phyloP scores from a whole-genome alignment of 1,140 invertebrate genomes.

The Leptinotarsa texana region DNA sequence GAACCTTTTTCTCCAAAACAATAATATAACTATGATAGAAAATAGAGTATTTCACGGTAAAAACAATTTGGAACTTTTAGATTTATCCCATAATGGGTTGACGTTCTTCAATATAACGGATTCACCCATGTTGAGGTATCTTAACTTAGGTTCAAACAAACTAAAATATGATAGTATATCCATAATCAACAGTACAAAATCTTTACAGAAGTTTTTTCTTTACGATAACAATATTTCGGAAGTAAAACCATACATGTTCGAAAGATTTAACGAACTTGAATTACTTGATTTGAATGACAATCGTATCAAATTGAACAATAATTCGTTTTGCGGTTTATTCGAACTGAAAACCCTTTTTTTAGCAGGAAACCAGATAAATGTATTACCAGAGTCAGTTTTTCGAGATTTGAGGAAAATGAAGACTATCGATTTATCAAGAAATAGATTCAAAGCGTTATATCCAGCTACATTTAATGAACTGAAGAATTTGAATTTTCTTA shows the following conservation, averaged over 20 bases:
- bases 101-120: constrained; percentile 23
- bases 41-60: constrained; percentile 30
- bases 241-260: constrained; percentile 27
- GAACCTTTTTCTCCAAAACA: constrained; percentile 30
- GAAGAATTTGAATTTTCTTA: constrained; percentile 44
- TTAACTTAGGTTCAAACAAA: constrained; percentile 41
- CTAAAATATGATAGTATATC: constrained; percentile 28
- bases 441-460: constrained; percentile 32
- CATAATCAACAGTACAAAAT: constrained; percentile 29
- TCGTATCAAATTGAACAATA: constrained; percentile 31
- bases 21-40: constrained; percentile 30
- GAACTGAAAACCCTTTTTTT: constrained; percentile 35
- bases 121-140: constrained; percentile 33
- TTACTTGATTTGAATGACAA: constrained; percentile 42
- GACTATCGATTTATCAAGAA: constrained; percentile 43
- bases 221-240: constrained; percentile 32
- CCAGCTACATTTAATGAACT: constrained; percentile 38
- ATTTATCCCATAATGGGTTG: constrained; percentile 41
- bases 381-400: constrained; percentile 35
- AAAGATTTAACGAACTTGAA: constrained; percentile 30
- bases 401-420: constrained; percentile 33
- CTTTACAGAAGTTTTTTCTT: constrained; percentile 32
- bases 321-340: constrained; percentile 37
- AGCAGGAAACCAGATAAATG: constrained; percentile 36
- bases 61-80: constrained; percentile 29